phyloP scores from a whole-genome alignment of 2,888 invertebrate species.

The Gryllus longicercus region DNA sequence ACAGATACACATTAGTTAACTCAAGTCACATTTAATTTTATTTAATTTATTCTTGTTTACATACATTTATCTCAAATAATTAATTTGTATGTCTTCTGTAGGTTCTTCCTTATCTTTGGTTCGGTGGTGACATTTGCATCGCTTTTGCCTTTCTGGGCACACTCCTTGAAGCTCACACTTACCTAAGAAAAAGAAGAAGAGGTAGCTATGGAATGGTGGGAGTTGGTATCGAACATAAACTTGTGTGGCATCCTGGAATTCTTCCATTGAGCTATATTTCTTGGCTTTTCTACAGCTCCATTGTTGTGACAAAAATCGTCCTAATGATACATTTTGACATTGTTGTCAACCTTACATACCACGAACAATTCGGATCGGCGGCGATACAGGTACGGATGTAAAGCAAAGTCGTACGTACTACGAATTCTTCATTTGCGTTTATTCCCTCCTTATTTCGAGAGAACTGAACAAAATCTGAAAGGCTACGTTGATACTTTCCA shows the following conservation, averaged over 20 bases:
- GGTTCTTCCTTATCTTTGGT: constrained; percentile 46
- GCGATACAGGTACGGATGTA: too few relatives aligned
- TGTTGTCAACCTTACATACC: constrained; percentile 42
- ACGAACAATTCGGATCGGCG: constrained; percentile 47
- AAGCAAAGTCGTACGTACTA: too few relatives aligned
- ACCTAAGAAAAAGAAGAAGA: constrained; percentile 38
- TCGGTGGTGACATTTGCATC: constrained; percentile 48
- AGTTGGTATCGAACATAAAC: constrained; percentile 33
- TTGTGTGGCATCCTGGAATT: constrained; percentile 40
- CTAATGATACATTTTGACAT: constrained; percentile 50
- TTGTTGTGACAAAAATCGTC: constrained; percentile 51
- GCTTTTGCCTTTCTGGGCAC: constrained; percentile 46
- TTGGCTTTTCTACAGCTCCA: constrained; percentile 52
- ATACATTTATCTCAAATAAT: too few relatives aligned
- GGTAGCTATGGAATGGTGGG: constrained; percentile 34
- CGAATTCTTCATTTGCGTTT: too few relatives aligned
- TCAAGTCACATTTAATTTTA: too few relatives aligned
- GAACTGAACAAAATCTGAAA: too few relatives aligned
- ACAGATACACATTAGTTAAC: too few relatives aligned
- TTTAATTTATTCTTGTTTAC: too few relatives aligned
- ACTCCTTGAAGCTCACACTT: constrained; percentile 45
- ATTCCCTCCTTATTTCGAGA: too few relatives aligned
- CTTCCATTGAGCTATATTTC: constrained; percentile 49
- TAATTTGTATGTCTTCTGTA: too few relatives aligned
- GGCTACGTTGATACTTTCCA: too few relatives aligned